phyloP scores from a whole-genome alignment of 2,797 vertebrate species.

The Parotocinclus haroldoi region DNA sequence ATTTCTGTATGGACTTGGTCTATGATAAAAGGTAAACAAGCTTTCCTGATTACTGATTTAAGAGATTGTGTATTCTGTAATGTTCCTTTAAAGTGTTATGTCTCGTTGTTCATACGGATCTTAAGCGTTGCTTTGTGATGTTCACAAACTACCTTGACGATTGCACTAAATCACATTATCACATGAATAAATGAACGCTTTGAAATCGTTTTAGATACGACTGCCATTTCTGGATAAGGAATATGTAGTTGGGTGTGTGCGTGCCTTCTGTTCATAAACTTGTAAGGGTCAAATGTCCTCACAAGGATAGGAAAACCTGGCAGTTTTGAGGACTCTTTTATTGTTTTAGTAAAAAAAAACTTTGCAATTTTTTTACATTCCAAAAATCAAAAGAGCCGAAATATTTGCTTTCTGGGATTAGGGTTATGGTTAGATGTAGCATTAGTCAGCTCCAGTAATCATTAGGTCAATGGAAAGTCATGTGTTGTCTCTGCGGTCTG shows the following conservation, averaged over 20 bases:
- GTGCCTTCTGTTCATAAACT: too few relatives aligned
- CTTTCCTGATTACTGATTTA: slow-evolving; percentile 29
- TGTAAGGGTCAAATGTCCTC: too few relatives aligned
- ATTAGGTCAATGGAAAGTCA: too few relatives aligned
- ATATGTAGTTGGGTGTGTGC: neutral
- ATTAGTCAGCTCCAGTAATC: too few relatives aligned
- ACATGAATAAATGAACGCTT: slow-evolving; percentile 21
- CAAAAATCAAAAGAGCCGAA: too few relatives aligned
- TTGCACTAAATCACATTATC: slow-evolving; percentile 24
- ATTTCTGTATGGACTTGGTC: slow-evolving; percentile 19
- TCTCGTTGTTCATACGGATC: neutral
- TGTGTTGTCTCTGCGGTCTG: too few relatives aligned
- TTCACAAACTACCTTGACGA: slow-evolving; percentile 19
- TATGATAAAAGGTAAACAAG: slow-evolving; percentile 35
- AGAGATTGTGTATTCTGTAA: slow-evolving; percentile 21
- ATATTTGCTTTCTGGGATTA: too few relatives aligned
- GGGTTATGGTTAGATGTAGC: too few relatives aligned
- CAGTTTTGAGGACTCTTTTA: neutral
- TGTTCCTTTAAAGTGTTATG: slow-evolving; percentile 1
- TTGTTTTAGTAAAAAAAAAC: too few relatives aligned
- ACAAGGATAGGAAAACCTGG: too few relatives aligned
- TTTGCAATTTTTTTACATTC: too few relatives aligned
- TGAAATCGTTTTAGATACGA: slow-evolving; percentile 10
- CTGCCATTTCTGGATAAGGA: slow-evolving; percentile 6
- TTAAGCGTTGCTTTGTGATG: slow-evolving; percentile 18